Conservation (phyloP, 2,113 vertebrate genomes). For the Acrocephalus arundinaceus region DNA sequence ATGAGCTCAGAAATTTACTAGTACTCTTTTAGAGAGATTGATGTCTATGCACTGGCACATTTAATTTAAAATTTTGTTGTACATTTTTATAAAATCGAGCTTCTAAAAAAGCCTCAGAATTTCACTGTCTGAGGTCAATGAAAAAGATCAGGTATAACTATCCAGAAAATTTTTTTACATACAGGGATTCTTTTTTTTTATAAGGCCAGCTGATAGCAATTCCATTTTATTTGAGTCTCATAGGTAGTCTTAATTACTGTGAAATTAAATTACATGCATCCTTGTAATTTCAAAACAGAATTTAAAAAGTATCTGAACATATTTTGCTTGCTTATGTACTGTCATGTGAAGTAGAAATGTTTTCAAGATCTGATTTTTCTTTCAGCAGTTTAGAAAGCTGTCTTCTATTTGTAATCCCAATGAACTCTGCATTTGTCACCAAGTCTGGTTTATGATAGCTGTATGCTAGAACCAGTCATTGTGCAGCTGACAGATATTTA, state of each 20-base stretch:
- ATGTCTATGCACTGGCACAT: neutral
- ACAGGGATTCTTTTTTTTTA: slow-evolving; percentile 12
- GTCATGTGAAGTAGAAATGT: slow-evolving; percentile 30
- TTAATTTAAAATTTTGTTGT: slow-evolving; percentile 6
- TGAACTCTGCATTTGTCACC: neutral
- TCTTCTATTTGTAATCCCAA: neutral
- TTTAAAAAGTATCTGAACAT: slow-evolving; percentile 36
- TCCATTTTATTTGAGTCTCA: slow-evolving; percentile 14
- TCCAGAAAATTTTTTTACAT: neutral
- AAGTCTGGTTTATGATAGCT: neutral
- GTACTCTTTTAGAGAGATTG: neutral
- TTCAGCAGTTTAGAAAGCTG: neutral
- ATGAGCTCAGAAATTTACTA: neutral
- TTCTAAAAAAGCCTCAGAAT: slow-evolving; percentile 33
- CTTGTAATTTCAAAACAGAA: slow-evolving; percentile 56
- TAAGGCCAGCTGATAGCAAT: slow-evolving; percentile 23
- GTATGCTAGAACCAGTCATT: neutral
- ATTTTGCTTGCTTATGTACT: slow-evolving; percentile 51
- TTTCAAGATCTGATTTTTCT: slow-evolving; percentile 50
- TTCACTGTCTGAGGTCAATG: neutral
- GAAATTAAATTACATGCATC: slow-evolving; percentile 36
- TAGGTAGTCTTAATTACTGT: slow-evolving; percentile 60
- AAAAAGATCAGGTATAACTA: neutral
- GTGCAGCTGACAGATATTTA: neutral
- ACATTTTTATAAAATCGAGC: slow-evolving; percentile 36